Percentiles rank a stretch among this genome's conserved stretches.
Conservation (phyloP, 2,797 vertebrate species). For the Hoplostethus atlanticus region DNA sequence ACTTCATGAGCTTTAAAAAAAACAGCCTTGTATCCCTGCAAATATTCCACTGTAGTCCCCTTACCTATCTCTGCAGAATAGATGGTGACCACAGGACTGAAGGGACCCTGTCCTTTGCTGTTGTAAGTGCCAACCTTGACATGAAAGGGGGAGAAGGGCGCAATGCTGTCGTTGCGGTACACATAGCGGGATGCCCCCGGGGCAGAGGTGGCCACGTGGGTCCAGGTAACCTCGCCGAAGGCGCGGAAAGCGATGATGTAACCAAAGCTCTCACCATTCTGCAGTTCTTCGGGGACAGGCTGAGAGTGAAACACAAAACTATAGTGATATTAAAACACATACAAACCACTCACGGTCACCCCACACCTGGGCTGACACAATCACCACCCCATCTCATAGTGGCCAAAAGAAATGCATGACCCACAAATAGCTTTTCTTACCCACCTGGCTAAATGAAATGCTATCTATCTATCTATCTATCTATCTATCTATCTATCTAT, state of each 20-base stretch:
- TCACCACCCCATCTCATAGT: conserved; percentile 34
- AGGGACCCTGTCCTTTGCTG: conserved; percentile 95
- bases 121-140: conserved; percentile 97
- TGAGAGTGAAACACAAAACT: conserved; percentile 89
- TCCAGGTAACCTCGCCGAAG: conserved; percentile 91
- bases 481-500: no score
- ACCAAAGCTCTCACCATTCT: conserved; percentile 96
- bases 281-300: conserved; percentile 96
- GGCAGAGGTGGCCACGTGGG: conserved; percentile 93
- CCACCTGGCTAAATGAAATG: conserved; percentile 70
- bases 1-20: conserved; percentile 39
- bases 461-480: no score
- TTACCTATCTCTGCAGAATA: conserved; percentile 96
- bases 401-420: conserved; percentile 51
- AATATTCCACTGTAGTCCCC: conserved; percentile 7
- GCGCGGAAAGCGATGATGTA: conserved; percentile 96
- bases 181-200: conserved; percentile 91
- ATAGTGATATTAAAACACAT: conserved; percentile 90
- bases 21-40: background rate
- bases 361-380: conserved; percentile 53
- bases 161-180: conserved; percentile 94
- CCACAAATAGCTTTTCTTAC: conserved; percentile 74
- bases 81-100: conserved; percentile 91
- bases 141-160: conserved; percentile 94
- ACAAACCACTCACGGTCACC: conserved; percentile 80